Evolutionary conservation across 2,113 vertebrate genomes (phyloP).

Genomic region (Apodemus sylvaticus): DNA sequence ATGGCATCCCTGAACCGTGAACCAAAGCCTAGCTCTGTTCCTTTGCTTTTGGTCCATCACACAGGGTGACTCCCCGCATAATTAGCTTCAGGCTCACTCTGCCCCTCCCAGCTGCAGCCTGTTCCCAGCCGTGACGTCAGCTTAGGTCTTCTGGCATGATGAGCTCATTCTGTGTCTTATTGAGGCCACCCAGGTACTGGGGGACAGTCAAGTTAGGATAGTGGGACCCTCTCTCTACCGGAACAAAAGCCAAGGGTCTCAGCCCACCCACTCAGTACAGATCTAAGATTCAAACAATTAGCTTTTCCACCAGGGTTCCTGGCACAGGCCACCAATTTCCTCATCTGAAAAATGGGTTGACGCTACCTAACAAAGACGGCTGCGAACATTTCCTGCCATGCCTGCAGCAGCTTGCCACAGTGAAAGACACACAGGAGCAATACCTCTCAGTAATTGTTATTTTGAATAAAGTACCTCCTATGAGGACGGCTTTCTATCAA

Average conservation of each 20-base stretch:
- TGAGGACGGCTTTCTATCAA: background rate
- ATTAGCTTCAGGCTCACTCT: too few relatives aligned
- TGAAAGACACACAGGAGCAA: accelerated
- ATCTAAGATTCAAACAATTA: background rate
- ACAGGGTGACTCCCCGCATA: background rate
- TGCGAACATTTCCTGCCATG: accelerated
- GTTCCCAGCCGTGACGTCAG: too few relatives aligned
- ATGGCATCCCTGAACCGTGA: background rate
- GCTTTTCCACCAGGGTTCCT: background rate
- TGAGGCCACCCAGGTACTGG: background rate
- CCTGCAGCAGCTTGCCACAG: accelerated
- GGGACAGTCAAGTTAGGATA: too few relatives aligned
- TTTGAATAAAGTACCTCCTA: constrained; percentile 65
- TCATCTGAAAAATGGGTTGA: background rate
- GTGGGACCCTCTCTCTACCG: background rate
- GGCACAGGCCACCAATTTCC: background rate
- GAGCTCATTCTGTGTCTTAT: background rate
- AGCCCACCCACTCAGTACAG: accelerated
- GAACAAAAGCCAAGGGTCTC: background rate
- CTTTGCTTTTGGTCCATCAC: background rate
- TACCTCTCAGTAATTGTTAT: background rate
- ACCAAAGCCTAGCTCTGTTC: too few relatives aligned
- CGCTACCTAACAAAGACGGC: accelerated
- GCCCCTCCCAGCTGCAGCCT: too few relatives aligned
- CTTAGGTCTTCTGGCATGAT: background rate